Evolutionary conservation across 2,797 vertebrate genomes (phyloP).

Genomic region (Spea hammondii): DNA sequence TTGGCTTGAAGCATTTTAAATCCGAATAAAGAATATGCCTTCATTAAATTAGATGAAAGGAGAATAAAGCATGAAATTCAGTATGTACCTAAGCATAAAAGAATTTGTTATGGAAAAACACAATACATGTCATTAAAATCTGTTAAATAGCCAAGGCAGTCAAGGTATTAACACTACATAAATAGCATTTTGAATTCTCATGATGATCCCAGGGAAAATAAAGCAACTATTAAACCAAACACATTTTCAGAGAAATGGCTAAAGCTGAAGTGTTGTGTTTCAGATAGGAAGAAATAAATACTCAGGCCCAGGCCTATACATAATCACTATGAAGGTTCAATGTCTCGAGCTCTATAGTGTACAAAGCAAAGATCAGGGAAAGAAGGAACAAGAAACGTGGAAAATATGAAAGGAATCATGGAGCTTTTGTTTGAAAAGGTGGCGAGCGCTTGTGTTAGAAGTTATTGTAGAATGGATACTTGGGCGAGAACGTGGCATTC

Average conservation of each 20-base stretch:
- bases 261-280: too few relatives aligned
- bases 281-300: too few relatives aligned
- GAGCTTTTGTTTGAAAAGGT: too few relatives aligned
- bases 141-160: neutral
- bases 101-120: constrained; percentile 19
- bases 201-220: constrained; percentile 1
- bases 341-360: too few relatives aligned
- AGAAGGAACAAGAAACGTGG: too few relatives aligned
- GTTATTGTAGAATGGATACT: too few relatives aligned
- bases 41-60: constrained; percentile 32
- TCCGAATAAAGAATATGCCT: constrained; percentile 11
- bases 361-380: too few relatives aligned
- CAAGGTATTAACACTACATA: constrained; percentile 1
- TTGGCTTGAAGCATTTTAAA: constrained; percentile 17
- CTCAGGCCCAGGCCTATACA: too few relatives aligned
- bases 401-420: too few relatives aligned
- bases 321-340: too few relatives aligned
- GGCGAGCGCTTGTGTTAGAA: too few relatives aligned
- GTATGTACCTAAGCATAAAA: constrained; percentile 2
- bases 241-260: neutral
- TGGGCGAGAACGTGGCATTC: too few relatives aligned
- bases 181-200: constrained; percentile 9
- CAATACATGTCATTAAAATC: constrained; percentile 21
- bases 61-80: constrained; percentile 11
- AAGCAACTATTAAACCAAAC: constrained; percentile 9